These are phyloP conservation scores for Nesoenas mayeri DNA, from an alignment of 2,113 vertebrate genomes.

Conservation along the genomic window DNA sequence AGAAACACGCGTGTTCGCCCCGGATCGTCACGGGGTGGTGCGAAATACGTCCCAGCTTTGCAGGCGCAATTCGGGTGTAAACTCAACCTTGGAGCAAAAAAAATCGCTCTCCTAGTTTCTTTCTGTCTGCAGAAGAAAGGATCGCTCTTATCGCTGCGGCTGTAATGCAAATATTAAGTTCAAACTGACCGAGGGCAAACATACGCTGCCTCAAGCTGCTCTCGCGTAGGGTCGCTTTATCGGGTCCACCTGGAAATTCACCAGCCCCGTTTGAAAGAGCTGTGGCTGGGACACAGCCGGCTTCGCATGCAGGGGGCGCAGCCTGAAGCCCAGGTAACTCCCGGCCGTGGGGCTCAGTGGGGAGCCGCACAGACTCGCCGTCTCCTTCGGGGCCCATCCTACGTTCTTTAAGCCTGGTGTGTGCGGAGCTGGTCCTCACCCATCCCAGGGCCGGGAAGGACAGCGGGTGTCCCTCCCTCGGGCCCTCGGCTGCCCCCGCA, in stretches of 20 bases:
- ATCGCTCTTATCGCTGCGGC: not conserved
- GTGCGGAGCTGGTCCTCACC: not conserved
- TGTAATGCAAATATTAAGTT: constrained; percentile 16
- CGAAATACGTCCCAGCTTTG: not conserved
- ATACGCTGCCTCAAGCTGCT: not conserved
- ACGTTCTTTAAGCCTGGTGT: not conserved
- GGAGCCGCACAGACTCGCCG: not conserved
- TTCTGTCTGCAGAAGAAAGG: not conserved
- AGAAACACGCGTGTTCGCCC: not conserved
- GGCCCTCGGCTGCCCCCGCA: not conserved
- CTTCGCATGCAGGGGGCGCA: not conserved
- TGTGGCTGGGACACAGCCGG: not conserved
- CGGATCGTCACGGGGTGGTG: not conserved
- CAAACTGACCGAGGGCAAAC: not conserved
- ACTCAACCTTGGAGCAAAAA: not conserved
- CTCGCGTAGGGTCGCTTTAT: not conserved
- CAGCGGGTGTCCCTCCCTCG: not conserved
- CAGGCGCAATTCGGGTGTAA: not conserved
- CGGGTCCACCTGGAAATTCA: not conserved
- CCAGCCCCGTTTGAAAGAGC: not conserved
- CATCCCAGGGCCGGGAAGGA: too few relatives aligned
- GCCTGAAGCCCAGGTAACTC: not conserved
- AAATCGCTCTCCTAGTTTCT: not conserved
- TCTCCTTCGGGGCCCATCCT: not conserved
- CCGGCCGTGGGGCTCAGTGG: not conserved